Conservation (phyloP, 2,888 invertebrate species). For the Apodemia duryi region DNA sequence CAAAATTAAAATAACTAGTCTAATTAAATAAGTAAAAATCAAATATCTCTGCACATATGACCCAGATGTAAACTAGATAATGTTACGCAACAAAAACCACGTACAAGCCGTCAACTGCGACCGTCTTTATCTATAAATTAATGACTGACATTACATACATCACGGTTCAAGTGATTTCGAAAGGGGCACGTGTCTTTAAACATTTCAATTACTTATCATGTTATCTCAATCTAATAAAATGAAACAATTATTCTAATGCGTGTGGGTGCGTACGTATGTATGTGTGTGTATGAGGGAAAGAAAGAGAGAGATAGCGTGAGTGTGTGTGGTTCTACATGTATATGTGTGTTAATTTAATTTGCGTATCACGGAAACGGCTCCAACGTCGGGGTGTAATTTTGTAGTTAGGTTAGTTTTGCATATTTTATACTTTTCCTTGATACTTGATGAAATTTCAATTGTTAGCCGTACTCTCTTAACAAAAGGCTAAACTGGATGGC, state of each 20-base stretch:
- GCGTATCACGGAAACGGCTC: too few species aligned
- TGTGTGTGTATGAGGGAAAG: too few species aligned
- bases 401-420: too few species aligned
- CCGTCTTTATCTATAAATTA: constrained; percentile 27
- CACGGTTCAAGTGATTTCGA: constrained; percentile 27
- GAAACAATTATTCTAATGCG: neutral
- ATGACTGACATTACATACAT: constrained; percentile 25
- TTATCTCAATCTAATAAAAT: neutral
- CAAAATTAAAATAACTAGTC: neutral
- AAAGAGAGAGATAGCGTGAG: too few species aligned
- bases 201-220: neutral
- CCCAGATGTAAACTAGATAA: neutral
- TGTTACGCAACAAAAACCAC: constrained; percentile 12
- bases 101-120: constrained; percentile 23
- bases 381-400: too few species aligned
- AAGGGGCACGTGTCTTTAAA: constrained; percentile 29
- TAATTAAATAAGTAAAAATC: neutral
- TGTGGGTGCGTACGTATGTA: too few species aligned
- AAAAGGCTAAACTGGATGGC: too few species aligned
- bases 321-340: too few species aligned
- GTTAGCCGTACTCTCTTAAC: too few species aligned
- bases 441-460: too few species aligned
- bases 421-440: too few species aligned
- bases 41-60: neutral
- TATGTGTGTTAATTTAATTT: too few species aligned